phyloP scores from a whole-genome alignment of 1,140 invertebrate genomes.

The Stegodyphus dumicola region DNA sequence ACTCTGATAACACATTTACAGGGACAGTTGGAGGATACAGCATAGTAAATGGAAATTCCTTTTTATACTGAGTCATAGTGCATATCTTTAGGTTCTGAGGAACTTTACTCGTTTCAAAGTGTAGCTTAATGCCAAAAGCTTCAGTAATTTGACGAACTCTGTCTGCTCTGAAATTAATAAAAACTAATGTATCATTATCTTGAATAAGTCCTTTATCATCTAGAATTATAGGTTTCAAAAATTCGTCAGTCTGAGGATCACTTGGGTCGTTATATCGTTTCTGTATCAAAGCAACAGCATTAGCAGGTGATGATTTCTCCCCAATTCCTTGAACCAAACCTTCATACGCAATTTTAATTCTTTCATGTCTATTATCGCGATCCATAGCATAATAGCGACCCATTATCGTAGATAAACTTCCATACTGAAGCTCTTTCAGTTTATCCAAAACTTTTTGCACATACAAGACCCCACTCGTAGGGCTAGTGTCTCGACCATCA shows the following conservation, averaged over 20 bases:
- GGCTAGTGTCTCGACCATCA: slow-evolving; percentile 71
- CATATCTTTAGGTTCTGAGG: slow-evolving; percentile 65
- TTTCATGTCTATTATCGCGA: slow-evolving; percentile 70
- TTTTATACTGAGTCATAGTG: slow-evolving; percentile 71
- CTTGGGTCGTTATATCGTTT: slow-evolving; percentile 52
- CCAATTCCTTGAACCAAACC: slow-evolving; percentile 69
- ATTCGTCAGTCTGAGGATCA: slow-evolving; percentile 70
- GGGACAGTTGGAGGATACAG: slow-evolving; percentile 69
- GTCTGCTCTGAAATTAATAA: slow-evolving; percentile 71
- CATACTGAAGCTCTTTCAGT: slow-evolving; percentile 65
- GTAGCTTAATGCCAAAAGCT: slow-evolving; percentile 68
- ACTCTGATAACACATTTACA: slow-evolving; percentile 70
- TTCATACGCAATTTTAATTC: slow-evolving; percentile 71
- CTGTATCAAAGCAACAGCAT: slow-evolving; percentile 66
- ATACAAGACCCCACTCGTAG: slow-evolving; percentile 67
- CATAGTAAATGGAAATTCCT: slow-evolving; percentile 69
- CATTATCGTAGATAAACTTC: slow-evolving; percentile 69
- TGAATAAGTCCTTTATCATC: slow-evolving; percentile 66
- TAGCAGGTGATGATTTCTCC: slow-evolving; percentile 64
- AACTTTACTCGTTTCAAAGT: slow-evolving; percentile 67
- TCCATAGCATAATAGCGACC: slow-evolving; percentile 73
- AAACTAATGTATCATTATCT: slow-evolving; percentile 70
- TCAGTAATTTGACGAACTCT: slow-evolving; percentile 70
- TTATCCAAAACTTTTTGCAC: slow-evolving; percentile 64
- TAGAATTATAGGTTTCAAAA: slow-evolving; percentile 70